These are phyloP conservation scores for Orchesella flavescens DNA, from an alignment of 2,888 invertebrate species.

Conservation along the genomic window DNA sequence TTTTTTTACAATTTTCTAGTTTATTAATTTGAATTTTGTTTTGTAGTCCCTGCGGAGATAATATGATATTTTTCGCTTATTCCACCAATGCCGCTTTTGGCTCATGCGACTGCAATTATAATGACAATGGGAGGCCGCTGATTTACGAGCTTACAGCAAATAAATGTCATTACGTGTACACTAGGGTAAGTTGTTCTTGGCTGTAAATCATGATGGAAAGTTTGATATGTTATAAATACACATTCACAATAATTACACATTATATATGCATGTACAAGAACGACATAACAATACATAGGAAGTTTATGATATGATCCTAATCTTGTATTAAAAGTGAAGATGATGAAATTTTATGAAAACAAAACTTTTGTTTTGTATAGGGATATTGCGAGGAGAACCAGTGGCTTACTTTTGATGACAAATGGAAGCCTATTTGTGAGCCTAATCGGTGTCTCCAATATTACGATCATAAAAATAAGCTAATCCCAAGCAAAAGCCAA, in stretches of 20 bases:
- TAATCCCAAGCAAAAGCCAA: constrained; percentile 50
- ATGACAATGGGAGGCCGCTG: constrained; percentile 60
- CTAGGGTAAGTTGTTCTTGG: constrained; percentile 42
- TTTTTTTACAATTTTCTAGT: no score
- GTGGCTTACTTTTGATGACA: constrained; percentile 62
- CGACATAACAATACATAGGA: neutral
- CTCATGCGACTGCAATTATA: constrained; percentile 65
- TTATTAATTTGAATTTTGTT: neutral
- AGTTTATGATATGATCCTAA: neutral
- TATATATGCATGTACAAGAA: neutral
- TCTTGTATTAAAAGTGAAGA: neutral
- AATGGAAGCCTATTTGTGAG: constrained; percentile 60
- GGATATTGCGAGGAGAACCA: constrained; percentile 63
- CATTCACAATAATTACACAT: neutral
- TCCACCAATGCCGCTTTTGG: constrained; percentile 67
- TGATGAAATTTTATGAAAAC: constrained; percentile 4
- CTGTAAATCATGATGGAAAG: neutral
- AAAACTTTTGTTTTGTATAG: constrained; percentile 8
- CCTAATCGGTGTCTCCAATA: constrained; percentile 57
- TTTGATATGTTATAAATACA: neutral
- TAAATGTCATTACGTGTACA: constrained; percentile 61
- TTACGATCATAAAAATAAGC: constrained; percentile 60
- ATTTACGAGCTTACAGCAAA: constrained; percentile 48
- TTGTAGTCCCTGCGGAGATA: constrained; percentile 63
- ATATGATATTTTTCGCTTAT: constrained; percentile 67